Conservation (phyloP, 1,140 invertebrate species). For the Hyles euphorbiae region DNA sequence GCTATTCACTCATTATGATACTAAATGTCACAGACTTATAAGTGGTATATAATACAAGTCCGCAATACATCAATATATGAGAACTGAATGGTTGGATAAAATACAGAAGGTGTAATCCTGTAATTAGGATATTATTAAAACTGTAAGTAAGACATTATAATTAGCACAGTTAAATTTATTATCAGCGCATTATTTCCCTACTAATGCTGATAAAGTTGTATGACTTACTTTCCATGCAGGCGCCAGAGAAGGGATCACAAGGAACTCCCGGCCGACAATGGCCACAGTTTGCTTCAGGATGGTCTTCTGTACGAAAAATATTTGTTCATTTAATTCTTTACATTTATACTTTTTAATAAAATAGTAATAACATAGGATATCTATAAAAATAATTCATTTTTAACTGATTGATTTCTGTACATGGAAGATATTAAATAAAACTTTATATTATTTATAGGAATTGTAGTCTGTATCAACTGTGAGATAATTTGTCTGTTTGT, state of each 20-base stretch:
- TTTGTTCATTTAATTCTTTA: neutral
- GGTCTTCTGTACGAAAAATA: slow-evolving; percentile 29
- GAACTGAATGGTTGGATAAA: slow-evolving; percentile 23
- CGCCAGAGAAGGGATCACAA: slow-evolving; percentile 85
- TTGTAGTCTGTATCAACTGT: too few species aligned
- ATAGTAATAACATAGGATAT: too few species aligned
- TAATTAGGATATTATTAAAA: slow-evolving; percentile 8
- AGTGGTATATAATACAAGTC: slow-evolving; percentile 59
- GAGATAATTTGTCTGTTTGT: too few species aligned
- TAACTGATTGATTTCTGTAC: too few species aligned
- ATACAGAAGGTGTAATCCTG: slow-evolving; percentile 18
- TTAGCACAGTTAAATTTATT: slow-evolving; percentile 35
- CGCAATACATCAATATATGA: slow-evolving; percentile 35
- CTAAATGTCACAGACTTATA: slow-evolving; percentile 51
- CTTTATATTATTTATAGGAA: too few species aligned
- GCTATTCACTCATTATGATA: slow-evolving; percentile 58
- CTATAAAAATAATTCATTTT: too few species aligned
- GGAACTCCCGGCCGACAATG: slow-evolving; percentile 84
- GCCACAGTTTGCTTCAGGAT: slow-evolving; percentile 75
- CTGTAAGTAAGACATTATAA: slow-evolving; percentile 7
- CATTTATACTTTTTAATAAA: too few species aligned
- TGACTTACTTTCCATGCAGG: slow-evolving; percentile 86
- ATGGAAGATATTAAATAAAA: too few species aligned
- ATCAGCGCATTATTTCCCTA: slow-evolving; percentile 12
- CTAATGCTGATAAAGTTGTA: slow-evolving; percentile 3